A percentile compares a stretch with the other conserved stretches of the same genome.
These are phyloP conservation scores for Drosophila mimetica DNA, from an alignment of 2,888 invertebrate species.

Conservation along the genomic window DNA sequence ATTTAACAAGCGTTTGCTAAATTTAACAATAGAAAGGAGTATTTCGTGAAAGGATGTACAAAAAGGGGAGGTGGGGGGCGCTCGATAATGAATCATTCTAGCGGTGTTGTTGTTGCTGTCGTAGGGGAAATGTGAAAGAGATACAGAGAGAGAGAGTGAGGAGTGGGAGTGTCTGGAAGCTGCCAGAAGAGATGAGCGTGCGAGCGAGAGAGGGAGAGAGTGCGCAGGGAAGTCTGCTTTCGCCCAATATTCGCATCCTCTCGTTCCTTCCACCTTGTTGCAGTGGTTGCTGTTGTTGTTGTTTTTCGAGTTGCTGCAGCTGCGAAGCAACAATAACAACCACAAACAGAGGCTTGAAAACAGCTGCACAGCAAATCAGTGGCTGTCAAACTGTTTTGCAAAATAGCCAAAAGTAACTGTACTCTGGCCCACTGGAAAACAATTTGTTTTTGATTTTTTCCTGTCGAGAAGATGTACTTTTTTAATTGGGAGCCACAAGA, in stretches of 20 bases:
- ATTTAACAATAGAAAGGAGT: background rate
- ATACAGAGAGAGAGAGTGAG: background rate
- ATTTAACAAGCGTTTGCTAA: background rate
- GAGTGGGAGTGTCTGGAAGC: conserved; percentile 36
- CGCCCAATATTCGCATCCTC: conserved; percentile 21
- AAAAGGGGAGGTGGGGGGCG: background rate
- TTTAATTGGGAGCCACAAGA: background rate
- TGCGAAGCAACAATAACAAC: conserved; percentile 65
- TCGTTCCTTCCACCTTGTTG: conserved; percentile 27
- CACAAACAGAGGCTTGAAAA: conserved; percentile 62
- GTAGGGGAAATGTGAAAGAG: background rate
- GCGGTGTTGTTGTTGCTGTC: background rate
- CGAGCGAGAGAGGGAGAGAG: conserved; percentile 14
- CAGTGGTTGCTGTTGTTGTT: conserved; percentile 10
- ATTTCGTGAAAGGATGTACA: too few relatives aligned
- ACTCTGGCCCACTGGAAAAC: conserved; percentile 15
- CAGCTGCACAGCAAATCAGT: conserved; percentile 62
- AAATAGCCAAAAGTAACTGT: conserved; percentile 57
- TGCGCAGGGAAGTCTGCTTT: conserved; percentile 37
- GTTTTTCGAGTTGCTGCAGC: conserved; percentile 50
- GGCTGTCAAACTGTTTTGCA: conserved; percentile 57
- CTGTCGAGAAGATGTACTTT: background rate
- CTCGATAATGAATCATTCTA: conserved; percentile 28
- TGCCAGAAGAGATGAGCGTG: conserved; percentile 35
- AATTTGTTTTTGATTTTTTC: background rate